phyloP scores from a whole-genome alignment of 2,113 vertebrate species.

The Pachyramphus minor region DNA sequence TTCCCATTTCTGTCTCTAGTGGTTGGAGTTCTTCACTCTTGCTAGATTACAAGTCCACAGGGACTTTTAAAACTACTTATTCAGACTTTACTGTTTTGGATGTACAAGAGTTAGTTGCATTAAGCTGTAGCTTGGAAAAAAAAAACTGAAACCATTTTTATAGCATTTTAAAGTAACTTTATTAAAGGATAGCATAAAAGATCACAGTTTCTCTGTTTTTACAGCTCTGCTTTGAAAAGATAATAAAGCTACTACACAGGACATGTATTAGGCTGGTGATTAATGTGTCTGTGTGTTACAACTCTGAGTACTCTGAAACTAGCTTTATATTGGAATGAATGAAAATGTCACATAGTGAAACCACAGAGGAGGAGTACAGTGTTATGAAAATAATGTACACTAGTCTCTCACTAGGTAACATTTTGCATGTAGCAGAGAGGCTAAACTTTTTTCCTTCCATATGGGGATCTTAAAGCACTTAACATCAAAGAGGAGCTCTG shows the following conservation, averaged over 20 bases:
- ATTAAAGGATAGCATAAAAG: slow-evolving; percentile 62
- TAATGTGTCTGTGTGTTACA: slow-evolving; percentile 50
- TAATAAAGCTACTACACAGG: slow-evolving; percentile 56
- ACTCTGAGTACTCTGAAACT: background rate
- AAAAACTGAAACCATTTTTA: slow-evolving; percentile 45
- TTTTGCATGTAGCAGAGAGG: slow-evolving; percentile 1
- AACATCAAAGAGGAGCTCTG: slow-evolving; percentile 17
- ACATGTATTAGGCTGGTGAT: slow-evolving; percentile 51
- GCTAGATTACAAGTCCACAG: slow-evolving; percentile 60
- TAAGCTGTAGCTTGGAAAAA: slow-evolving; percentile 55
- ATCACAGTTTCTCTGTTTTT: slow-evolving; percentile 65
- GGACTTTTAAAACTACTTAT: slow-evolving; percentile 71
- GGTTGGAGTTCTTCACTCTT: slow-evolving; percentile 63
- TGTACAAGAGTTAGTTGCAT: slow-evolving; percentile 59
- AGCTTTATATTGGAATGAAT: slow-evolving; percentile 34
- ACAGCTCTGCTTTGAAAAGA: slow-evolving; percentile 59
- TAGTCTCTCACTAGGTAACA: slow-evolving; percentile 3
- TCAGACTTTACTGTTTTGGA: slow-evolving; percentile 70
- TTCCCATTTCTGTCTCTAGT: slow-evolving; percentile 62
- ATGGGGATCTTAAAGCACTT: slow-evolving; percentile 13
- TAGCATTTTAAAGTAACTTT: slow-evolving; percentile 68
- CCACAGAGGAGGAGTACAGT: background rate
- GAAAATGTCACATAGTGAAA: slow-evolving; percentile 56
- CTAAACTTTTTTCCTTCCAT: background rate
- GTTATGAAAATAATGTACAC: slow-evolving; percentile 1